Evolutionary conservation across 2,888 invertebrate species (phyloP).

Genomic region (Mycalesis mineus): DNA sequence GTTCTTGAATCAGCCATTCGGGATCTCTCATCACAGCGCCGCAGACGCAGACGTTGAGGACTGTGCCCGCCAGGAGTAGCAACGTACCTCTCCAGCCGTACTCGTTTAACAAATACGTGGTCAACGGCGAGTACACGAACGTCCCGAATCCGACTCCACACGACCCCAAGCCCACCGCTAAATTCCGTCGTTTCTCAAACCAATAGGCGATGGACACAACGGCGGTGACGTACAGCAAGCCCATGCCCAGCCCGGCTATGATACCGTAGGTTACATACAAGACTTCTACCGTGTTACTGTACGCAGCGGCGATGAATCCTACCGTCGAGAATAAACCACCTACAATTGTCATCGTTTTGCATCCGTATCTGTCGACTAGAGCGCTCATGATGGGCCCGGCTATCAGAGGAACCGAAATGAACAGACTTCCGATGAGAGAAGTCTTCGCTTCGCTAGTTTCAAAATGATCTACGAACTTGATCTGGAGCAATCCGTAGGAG

Average conservation of each 20-base stretch:
- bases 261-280: slow-evolving; percentile 91
- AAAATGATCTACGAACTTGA: slow-evolving; percentile 87
- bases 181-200: slow-evolving; percentile 91
- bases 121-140: slow-evolving; percentile 90
- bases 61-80: slow-evolving; percentile 87
- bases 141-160: slow-evolving; percentile 95
- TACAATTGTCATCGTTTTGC: slow-evolving; percentile 84
- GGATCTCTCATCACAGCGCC: slow-evolving; percentile 93
- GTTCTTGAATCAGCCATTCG: slow-evolving; percentile 86
- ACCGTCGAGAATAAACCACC: slow-evolving; percentile 84
- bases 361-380: slow-evolving; percentile 90
- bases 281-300: slow-evolving; percentile 84
- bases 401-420: slow-evolving; percentile 92
- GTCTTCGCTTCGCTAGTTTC: slow-evolving; percentile 88
- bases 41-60: slow-evolving; percentile 91
- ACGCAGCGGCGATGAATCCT: slow-evolving; percentile 87
- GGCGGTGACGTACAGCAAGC: slow-evolving; percentile 91
- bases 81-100: slow-evolving; percentile 91
- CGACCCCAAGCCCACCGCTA: slow-evolving; percentile 92
- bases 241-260: slow-evolving; percentile 89
- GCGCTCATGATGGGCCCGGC: slow-evolving; percentile 91
- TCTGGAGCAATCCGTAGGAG: slow-evolving; percentile 92
- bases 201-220: slow-evolving; percentile 95
- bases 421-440: slow-evolving; percentile 91
- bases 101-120: slow-evolving; percentile 84